phyloP scores from a whole-genome alignment of 2,888 invertebrate genomes.

The Nyleta sp. region DNA sequence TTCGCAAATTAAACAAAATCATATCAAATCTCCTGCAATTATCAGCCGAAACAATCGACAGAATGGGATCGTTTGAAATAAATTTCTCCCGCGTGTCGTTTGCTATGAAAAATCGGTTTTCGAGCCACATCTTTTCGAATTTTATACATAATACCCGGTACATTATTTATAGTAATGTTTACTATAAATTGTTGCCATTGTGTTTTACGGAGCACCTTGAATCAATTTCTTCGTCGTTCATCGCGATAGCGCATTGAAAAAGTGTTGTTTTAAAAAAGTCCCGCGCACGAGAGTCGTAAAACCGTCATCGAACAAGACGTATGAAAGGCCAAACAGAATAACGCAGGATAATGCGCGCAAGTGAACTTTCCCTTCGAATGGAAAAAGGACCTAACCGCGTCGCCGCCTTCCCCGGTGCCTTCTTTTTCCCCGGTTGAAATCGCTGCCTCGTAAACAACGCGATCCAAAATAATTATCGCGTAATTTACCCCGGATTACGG shows the following conservation, averaged over 20 bases:
- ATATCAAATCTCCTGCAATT: too few relatives aligned
- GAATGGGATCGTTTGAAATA: neutral
- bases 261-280: slow-evolving; percentile 26
- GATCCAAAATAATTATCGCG: too few relatives aligned
- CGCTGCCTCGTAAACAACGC: too few relatives aligned
- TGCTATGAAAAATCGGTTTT: neutral
- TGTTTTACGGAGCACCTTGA: neutral
- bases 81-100: slow-evolving; percentile 2
- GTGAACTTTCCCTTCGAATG: neutral
- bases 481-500: too few relatives aligned
- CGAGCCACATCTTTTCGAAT: neutral
- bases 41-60: too few relatives aligned
- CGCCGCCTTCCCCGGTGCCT: too few relatives aligned
- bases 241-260: slow-evolving; percentile 9
- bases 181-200: slow-evolving; percentile 1
- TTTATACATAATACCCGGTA: neutral
- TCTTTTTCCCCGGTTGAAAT: too few relatives aligned
- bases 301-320: slow-evolving; percentile 20
- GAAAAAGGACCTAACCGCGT: too few relatives aligned
- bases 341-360: too few relatives aligned
- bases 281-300: slow-evolving; percentile 25
- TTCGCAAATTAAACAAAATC: too few relatives aligned
- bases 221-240: slow-evolving; percentile 16
- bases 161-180: slow-evolving; percentile 10
- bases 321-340: slow-evolving; percentile 10